Base-by-base conservation (phyloP, 2,888 invertebrate genomes). In the Teinopalpus imperialis region DNA sequence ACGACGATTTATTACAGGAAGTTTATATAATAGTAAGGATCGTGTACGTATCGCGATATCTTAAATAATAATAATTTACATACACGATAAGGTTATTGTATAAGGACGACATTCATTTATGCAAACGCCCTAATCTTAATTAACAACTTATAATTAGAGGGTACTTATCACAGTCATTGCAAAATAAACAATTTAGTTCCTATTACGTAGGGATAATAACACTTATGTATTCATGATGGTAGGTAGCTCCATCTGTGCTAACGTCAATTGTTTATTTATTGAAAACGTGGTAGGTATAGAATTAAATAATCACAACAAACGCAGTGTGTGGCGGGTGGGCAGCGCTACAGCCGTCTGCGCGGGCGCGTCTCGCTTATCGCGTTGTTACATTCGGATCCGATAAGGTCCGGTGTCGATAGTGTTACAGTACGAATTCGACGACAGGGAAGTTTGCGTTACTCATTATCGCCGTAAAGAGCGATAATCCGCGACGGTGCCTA, bases 401-500 rank as follows among this genome's bases (percentile, higher is more conserved):
- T 81, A 80, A 79, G 66, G 73, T 66, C 63, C 61, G 62, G 52
- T 60, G 63, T 69, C 67, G 71, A 70, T 69, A 69, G 59, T 61
- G 63, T n/a, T 59, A 66, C 63, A 63, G 66, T 64, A 66, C 62
- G 53, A 68, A 65, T 69, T 67, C 63, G 67, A 46, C 53, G 53
- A 59, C 51, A 56, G 66, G 76, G 74, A 71, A 77, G 80, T 81
- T 78, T 78, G 74, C 67, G 61, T 74, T 77, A 63, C 61, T 78
- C 62, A 79, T 85, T 85, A 82, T 77, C 76, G 69, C 57, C 57
- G 56, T 61, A 65, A 71, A 71, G 66, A 68, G 68, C 66, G 73
- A 76, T 79, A 79, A 80, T 77, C 76, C 68, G 61, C 65, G 69
- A 49, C 47, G 51, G 68, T 60, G 65, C 68, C 57, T 54, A 59